Percentiles rank a stretch among this genome's conserved stretches.
Conservation (phyloP, 2,888 invertebrate genomes). For the Synergus laeviventris region DNA sequence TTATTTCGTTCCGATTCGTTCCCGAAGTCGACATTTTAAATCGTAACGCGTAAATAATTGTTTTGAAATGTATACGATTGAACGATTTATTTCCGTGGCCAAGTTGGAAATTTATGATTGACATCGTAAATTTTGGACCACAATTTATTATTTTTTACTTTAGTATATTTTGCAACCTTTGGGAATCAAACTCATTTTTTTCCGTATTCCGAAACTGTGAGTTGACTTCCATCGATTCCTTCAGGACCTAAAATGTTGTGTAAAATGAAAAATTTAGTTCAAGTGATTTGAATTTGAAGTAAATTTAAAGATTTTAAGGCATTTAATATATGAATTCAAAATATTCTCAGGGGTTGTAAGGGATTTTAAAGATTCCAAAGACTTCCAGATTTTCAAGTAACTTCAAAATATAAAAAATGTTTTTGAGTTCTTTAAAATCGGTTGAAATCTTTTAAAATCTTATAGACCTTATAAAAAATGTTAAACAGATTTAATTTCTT, state of each 20-base stretch:
- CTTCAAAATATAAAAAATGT: too few relatives aligned
- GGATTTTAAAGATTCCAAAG: too few relatives aligned
- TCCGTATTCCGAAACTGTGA: background rate
- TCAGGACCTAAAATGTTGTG: background rate
- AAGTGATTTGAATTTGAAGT: too few relatives aligned
- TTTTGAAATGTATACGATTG: slow-evolving; percentile 19
- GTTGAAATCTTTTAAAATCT: too few relatives aligned
- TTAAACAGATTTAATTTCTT: too few relatives aligned
- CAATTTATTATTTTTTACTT: background rate
- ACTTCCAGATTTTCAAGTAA: too few relatives aligned
- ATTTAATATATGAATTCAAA: too few relatives aligned
- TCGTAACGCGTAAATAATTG: slow-evolving; percentile 10
- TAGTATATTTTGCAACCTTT: slow-evolving; percentile 14
- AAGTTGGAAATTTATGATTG: slow-evolving; percentile 6
- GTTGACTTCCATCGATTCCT: slow-evolving; percentile 15
- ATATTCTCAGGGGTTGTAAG: too few relatives aligned
- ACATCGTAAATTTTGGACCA: slow-evolving; percentile 3
- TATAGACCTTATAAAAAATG: too few relatives aligned
- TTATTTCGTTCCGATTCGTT: background rate
- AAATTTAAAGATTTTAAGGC: too few relatives aligned
- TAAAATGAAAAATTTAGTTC: too few relatives aligned
- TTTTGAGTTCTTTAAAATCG: too few relatives aligned
- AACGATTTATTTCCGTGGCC: slow-evolving; percentile 18
- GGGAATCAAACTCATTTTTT: background rate
- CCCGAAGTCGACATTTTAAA: background rate